phyloP scores from a whole-genome alignment of 1,140 invertebrate genomes.

The Drosophila elegans region DNA sequence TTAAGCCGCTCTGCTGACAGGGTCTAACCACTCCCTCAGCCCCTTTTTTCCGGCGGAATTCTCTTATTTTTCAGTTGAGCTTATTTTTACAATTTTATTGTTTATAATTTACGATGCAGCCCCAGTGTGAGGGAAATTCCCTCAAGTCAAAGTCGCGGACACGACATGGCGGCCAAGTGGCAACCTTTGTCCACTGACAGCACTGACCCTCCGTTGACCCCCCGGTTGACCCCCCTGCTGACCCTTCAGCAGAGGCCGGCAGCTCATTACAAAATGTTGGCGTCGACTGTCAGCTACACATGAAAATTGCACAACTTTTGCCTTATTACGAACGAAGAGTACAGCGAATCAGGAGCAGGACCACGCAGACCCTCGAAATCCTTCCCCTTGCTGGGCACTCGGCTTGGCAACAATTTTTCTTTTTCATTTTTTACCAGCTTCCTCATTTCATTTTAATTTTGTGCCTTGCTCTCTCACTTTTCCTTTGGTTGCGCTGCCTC shows the following conservation, averaged over 20 bases:
- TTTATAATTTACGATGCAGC: slow-evolving; percentile 62
- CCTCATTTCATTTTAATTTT: slow-evolving; percentile 69
- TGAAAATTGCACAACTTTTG: slow-evolving; percentile 83
- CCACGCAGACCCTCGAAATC: slow-evolving; percentile 18
- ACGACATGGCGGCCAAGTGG: slow-evolving; percentile 50
- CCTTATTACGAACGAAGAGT: slow-evolving; percentile 71
- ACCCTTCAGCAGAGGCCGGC: slow-evolving; percentile 21
- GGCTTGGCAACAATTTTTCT: slow-evolving; percentile 4
- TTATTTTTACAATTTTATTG: slow-evolving; percentile 68
- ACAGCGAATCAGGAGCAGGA: slow-evolving; percentile 28
- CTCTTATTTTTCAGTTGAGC: slow-evolving; percentile 10
- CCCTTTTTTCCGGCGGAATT: slow-evolving; percentile 11
- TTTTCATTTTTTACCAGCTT: slow-evolving; percentile 36
- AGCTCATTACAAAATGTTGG: slow-evolving; percentile 76
- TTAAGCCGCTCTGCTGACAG: slow-evolving; percentile 55
- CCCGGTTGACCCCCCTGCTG: slow-evolving; percentile 15
- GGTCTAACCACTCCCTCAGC: slow-evolving; percentile 16
- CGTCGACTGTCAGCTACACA: slow-evolving; percentile 77
- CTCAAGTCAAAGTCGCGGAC: slow-evolving; percentile 50
- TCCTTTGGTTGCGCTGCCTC: slow-evolving; percentile 40
- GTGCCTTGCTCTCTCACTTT: slow-evolving; percentile 35
- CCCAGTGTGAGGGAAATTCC: slow-evolving; percentile 22
- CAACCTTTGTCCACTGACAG: slow-evolving; percentile 63
- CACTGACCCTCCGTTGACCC: slow-evolving; percentile 18
- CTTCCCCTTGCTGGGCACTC: slow-evolving; percentile 30